A percentile compares a stretch with the other conserved stretches of the same genome.
Evolutionary conservation across 2,888 invertebrate species (phyloP).

Genomic region (Bedellia somnulentella): DNA sequence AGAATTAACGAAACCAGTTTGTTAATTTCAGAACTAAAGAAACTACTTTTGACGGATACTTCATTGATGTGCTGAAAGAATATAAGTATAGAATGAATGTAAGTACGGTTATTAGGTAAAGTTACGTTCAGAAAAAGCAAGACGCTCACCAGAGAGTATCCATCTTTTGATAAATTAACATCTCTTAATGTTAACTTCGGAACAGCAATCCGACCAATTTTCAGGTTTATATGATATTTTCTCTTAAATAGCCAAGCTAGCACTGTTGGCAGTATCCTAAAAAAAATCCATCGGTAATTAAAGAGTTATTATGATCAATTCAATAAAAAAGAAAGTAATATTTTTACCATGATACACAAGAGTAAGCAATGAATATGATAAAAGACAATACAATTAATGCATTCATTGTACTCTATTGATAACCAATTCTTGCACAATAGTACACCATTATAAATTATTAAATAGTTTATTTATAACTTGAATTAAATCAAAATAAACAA

Average conservation of each 20-base stretch:
- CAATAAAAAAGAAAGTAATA: conserved; percentile 22
- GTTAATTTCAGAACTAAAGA: conserved; percentile 85
- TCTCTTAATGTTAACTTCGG: conserved; percentile 79
- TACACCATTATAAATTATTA: too few species aligned
- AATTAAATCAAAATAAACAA: too few species aligned
- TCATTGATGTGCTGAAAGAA: conserved; percentile 77
- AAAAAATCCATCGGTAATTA: conserved; percentile 17
- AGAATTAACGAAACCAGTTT: conserved; percentile 83
- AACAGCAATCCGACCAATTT: conserved; percentile 80
- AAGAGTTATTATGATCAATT: conserved; percentile 21
- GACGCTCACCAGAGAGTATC: conserved; percentile 70
- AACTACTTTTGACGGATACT: conserved; percentile 82
- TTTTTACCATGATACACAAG: conserved; percentile 64
- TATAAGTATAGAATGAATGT: not conserved
- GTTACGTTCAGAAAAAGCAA: not conserved
- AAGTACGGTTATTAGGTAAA: not conserved
- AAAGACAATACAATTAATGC: conserved; percentile 30
- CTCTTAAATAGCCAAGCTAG: conserved; percentile 80
- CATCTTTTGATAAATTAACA: conserved; percentile 79
- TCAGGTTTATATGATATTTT: conserved; percentile 76
- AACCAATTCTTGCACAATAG: too few species aligned
- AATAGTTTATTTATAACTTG: too few species aligned
- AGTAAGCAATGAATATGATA: conserved; percentile 51
- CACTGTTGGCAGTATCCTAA: conserved; percentile 75
- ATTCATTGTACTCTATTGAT: too few species aligned